Evolutionary conservation across 2,797 vertebrate genomes (phyloP).

Genomic region (Loriculus beryllinus): DNA sequence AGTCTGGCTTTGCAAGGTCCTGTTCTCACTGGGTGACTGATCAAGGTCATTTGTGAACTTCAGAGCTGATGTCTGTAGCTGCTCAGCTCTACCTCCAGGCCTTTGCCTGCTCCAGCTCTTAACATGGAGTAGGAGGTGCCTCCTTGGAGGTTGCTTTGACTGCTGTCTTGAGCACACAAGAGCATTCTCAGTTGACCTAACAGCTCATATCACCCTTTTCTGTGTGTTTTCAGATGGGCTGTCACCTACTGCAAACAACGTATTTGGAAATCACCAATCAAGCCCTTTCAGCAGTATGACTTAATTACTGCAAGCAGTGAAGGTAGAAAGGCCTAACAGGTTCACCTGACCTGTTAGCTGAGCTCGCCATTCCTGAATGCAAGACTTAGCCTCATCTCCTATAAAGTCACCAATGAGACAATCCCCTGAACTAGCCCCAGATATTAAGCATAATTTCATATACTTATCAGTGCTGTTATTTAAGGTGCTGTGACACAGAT

Average conservation of each 20-base stretch:
- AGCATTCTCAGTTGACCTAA: background rate
- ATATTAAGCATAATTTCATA: background rate
- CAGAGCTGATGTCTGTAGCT: background rate
- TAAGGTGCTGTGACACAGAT: background rate
- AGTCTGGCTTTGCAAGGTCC: background rate
- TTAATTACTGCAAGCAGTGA: background rate
- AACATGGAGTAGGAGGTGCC: background rate
- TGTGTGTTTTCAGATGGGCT: background rate
- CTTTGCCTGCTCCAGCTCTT: background rate
- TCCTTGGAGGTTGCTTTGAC: background rate
- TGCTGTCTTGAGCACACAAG: background rate
- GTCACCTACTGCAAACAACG: background rate
- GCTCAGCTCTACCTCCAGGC: background rate
- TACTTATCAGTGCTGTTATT: background rate
- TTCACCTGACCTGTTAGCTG: background rate
- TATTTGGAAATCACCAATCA: background rate
- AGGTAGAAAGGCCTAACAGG: background rate
- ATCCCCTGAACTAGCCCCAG: background rate
- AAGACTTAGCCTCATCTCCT: background rate
- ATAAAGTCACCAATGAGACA: background rate
- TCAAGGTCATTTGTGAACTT: background rate
- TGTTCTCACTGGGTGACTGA: background rate
- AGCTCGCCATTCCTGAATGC: background rate
- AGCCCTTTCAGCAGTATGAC: background rate
- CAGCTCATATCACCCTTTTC: background rate